These are phyloP conservation scores for Eurosta solidaginis DNA, from an alignment of 1,140 invertebrate genomes.

Conservation along the genomic window DNA sequence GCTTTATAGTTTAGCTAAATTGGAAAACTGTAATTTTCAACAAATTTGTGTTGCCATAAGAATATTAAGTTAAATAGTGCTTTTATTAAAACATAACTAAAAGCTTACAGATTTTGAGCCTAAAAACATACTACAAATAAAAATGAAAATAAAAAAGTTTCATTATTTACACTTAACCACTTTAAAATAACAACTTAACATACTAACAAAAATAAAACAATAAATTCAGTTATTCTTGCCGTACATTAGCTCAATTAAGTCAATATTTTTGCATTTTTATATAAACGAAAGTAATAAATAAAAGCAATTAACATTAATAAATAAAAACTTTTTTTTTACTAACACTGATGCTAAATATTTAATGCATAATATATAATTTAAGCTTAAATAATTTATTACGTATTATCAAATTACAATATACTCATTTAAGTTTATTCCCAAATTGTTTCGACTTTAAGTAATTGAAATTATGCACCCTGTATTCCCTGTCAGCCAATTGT, in stretches of 20 bases:
- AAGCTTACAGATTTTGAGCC: no score
- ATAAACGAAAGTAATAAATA: neutral
- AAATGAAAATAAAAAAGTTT: no score
- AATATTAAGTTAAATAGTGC: no score
- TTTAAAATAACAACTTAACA: neutral
- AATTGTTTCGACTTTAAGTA: neutral
- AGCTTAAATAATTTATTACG: slow-evolving; percentile 16
- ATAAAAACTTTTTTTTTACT: neutral
- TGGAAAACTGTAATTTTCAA: no score
- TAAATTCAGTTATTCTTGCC: slow-evolving; percentile 17
- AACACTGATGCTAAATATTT: neutral
- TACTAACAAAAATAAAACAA: neutral
- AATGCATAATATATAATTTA: neutral
- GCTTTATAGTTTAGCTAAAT: no score
- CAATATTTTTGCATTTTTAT: neutral
- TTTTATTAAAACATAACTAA: no score
- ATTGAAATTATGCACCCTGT: neutral
- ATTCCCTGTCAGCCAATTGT: neutral
- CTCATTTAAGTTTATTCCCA: neutral
- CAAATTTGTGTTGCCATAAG: no score
- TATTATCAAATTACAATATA: neutral
- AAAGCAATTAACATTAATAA: neutral
- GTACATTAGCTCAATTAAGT: neutral
- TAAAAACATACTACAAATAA: no score
- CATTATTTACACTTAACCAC: no score